These are phyloP conservation scores for Probosciger aterrimus DNA, from an alignment of 2,113 vertebrate genomes.

Conservation along the genomic window DNA sequence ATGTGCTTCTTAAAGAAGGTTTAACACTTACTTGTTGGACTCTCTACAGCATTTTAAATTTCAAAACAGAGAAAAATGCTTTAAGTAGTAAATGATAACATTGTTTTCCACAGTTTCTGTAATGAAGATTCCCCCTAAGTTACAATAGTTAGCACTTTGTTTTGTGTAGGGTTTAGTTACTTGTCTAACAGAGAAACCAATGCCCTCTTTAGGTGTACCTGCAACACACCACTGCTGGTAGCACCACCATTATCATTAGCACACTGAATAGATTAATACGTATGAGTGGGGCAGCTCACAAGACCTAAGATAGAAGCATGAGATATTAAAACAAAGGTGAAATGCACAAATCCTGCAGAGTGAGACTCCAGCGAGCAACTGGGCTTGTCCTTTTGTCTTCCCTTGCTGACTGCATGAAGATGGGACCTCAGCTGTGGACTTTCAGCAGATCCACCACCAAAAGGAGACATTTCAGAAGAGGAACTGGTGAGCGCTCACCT, in stretches of 20 bases:
- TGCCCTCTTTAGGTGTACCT: not conserved
- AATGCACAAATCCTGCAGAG: not conserved
- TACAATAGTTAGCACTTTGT: not conserved
- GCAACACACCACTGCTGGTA: not conserved
- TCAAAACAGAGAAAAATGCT: not conserved
- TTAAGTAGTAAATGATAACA: not conserved
- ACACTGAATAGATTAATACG: fast-evolving
- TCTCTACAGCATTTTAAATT: not conserved
- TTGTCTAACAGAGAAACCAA: not conserved
- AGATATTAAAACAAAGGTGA: not conserved
- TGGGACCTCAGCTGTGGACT: not conserved
- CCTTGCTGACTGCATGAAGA: not conserved
- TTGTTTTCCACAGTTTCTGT: not conserved
- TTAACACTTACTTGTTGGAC: constrained; percentile 24
- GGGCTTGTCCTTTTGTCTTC: not conserved
- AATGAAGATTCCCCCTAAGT: not conserved
- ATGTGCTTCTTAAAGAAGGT: not conserved
- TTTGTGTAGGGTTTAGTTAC: not conserved
- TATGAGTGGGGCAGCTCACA: not conserved
- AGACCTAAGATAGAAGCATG: not conserved
- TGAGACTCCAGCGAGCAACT: fast-evolving
- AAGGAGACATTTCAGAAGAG: not conserved
- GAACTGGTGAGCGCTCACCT: not conserved
- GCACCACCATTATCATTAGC: not conserved
- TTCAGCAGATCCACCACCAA: not conserved